Evolutionary conservation across 2,888 invertebrate species (phyloP), one percentile per base, ranked within the genome.

Genomic region (Liodrosophila aerea): DNA sequence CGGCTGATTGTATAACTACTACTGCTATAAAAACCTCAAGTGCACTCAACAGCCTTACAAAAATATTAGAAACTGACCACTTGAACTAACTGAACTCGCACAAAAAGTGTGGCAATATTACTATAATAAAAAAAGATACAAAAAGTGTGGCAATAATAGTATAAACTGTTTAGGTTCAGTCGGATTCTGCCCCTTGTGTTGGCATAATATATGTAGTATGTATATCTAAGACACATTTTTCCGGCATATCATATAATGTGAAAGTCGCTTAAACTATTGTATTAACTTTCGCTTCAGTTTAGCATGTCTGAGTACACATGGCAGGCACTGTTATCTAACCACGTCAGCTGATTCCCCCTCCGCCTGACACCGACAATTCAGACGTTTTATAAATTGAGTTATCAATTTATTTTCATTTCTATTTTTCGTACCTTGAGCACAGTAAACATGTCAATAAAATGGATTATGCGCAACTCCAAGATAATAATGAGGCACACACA

Each of bases 401-500:
- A 72, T 72, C 63, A 57, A 43, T 33, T 45, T 36, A 11, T 29
- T 16, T 22, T 7, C 4, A 8, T 37, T 50, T 56, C 31, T 31
- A 49, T 41, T 60, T 22, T 37, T 37, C 37, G 16, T 15, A 13
- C 9, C 5, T 15, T n/a, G n/a, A 13, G 53, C 54, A 54, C 4
- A 9, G 44, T 39, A 67, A 67, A 68, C 37, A 56, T 63, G 70
- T 70, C 70, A 70, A 60, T 52, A 40, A 69, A 64, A 53, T 53
- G 37, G 40, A 59, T 64, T 60, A 41, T 45, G 15, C 9, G 8
- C 9, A 39, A 13, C 16, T 33, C 39, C 29, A 51, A 43, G 43
- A 53, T 50, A 53, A 34, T 34, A 49, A 43, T 31, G n/a, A n/a
- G n/a, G 8, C 15, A 18, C 33, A 41, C n/a, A n/a, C n/a, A n/a